phyloP scores from a whole-genome alignment of 2,888 invertebrate genomes.

The Nebria salina region DNA sequence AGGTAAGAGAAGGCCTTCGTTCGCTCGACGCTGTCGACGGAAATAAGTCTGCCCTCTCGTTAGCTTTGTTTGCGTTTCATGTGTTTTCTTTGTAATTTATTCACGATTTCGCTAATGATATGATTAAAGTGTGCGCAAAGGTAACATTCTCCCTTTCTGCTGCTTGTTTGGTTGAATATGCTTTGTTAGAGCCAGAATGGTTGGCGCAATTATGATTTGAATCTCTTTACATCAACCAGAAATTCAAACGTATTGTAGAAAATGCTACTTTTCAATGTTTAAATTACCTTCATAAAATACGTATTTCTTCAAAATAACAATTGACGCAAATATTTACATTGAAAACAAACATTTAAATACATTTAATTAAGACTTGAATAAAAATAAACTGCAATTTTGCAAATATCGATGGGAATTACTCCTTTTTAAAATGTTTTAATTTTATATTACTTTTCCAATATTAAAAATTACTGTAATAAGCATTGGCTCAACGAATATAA shows the following conservation, averaged over 20 bases:
- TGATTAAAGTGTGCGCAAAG: slow-evolving; percentile 9
- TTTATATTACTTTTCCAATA: no score
- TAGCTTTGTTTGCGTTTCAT: slow-evolving; percentile 12
- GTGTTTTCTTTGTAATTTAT: slow-evolving; percentile 43
- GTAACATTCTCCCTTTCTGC: neutral
- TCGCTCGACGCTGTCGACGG: neutral
- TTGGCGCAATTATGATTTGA: slow-evolving; percentile 14
- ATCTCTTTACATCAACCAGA: neutral
- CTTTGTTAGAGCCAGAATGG: slow-evolving; percentile 7
- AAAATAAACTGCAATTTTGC: neutral
- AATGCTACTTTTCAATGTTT: neutral
- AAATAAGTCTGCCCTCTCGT: slow-evolving; percentile 10
- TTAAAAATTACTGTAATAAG: no score
- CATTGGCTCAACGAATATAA: no score
- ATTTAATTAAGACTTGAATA: neutral
- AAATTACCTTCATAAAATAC: neutral
- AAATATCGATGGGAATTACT: no score
- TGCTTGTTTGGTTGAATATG: neutral
- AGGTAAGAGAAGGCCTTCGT: slow-evolving; percentile 16
- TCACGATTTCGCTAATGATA: slow-evolving; percentile 31
- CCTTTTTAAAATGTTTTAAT: no score
- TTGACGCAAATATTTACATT: neutral
- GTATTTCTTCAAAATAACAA: neutral
- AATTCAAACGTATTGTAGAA: slow-evolving; percentile 2
- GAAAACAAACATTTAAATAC: neutral